phyloP scores from a whole-genome alignment of 2,888 invertebrate species.

The Drosophila imparisetae region DNA sequence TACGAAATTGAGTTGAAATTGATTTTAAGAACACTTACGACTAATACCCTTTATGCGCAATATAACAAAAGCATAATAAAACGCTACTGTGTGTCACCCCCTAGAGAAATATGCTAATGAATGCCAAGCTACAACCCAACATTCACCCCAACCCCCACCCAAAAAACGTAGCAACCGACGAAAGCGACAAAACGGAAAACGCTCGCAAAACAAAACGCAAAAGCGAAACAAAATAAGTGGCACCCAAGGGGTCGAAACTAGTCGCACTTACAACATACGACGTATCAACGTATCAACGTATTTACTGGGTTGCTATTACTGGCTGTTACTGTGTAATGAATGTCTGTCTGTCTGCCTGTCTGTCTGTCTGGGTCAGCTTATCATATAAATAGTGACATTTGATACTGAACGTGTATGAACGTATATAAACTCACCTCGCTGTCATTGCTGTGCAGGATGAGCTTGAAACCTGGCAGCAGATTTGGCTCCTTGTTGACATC shows the following conservation, averaged over 20 bases:
- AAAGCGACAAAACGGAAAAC: conserved; percentile 63
- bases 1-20: conserved; percentile 54
- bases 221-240: conserved; percentile 72
- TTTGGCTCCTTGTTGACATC: conserved; percentile 96
- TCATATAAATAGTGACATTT: conserved; percentile 23
- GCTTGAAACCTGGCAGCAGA: conserved; percentile 95
- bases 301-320: conserved; percentile 24
- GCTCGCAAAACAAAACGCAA: conserved; percentile 55
- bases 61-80: conserved; percentile 72
- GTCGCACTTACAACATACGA: conserved; percentile 36
- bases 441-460: conserved; percentile 97
- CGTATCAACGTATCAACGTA: conserved; percentile 15
- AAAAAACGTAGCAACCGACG: conserved; percentile 10
- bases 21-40: conserved; percentile 61
- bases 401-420: conserved; percentile 8
- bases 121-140: conserved; percentile 51
- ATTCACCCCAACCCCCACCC: background rate
- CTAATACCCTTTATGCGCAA: conserved; percentile 69
- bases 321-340: background rate
- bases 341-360: background rate
- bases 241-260: conserved; percentile 64
- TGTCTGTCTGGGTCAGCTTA: conserved; percentile 31
- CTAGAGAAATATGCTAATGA: conserved; percentile 77
- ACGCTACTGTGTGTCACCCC: conserved; percentile 57
- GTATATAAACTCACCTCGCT: conserved; percentile 91